Conservation (phyloP, 2,113 vertebrate genomes). For the Cyphomyrus discorhynchus region DNA sequence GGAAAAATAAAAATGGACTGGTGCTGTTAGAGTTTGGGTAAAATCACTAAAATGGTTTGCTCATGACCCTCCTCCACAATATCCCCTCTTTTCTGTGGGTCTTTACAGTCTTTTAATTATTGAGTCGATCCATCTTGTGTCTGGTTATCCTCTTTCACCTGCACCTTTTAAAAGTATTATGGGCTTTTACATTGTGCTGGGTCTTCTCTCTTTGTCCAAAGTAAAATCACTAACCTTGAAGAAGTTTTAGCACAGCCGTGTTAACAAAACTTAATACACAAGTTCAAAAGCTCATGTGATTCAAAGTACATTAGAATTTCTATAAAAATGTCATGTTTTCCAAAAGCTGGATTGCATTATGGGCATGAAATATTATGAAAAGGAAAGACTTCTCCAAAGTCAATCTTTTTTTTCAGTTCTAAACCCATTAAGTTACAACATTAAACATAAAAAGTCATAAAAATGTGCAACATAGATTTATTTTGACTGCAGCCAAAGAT, state of each 20-base stretch:
- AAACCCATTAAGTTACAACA: background rate
- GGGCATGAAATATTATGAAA: background rate
- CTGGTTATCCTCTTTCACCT: background rate
- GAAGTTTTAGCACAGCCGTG: background rate
- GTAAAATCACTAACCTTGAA: background rate
- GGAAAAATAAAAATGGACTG: background rate
- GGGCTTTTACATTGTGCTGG: background rate
- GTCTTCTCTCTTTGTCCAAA: background rate
- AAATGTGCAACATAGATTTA: background rate
- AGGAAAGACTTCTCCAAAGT: background rate
- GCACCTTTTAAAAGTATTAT: background rate
- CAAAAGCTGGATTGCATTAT: background rate
- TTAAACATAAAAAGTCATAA: background rate
- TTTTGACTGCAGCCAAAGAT: background rate
- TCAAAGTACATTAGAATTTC: background rate
- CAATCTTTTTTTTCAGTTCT: background rate
- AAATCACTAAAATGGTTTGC: background rate
- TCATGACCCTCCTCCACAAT: background rate
- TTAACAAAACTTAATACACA: background rate
- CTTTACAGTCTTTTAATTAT: background rate
- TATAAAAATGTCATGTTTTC: background rate
- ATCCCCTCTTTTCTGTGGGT: background rate
- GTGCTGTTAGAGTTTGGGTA: background rate
- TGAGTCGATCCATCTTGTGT: background rate
- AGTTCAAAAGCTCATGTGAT: background rate